phyloP scores from a whole-genome alignment of 2,888 invertebrate species.

The Sericinus montela region DNA sequence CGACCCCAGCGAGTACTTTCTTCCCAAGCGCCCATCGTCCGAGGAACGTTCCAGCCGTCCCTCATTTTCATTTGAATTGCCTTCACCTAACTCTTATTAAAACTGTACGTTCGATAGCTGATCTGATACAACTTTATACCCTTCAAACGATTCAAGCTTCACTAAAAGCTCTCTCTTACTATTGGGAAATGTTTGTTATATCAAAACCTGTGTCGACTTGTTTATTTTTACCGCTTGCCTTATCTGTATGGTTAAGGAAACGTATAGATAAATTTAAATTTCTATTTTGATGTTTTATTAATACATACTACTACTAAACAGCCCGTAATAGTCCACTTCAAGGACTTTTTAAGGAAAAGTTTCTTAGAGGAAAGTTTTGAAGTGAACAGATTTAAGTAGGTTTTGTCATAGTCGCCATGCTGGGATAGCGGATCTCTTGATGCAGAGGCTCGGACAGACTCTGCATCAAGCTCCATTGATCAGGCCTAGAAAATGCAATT shows the following conservation, averaged over 20 bases:
- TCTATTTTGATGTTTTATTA: too few relatives aligned
- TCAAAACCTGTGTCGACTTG: neutral
- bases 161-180: neutral
- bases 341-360: too few relatives aligned
- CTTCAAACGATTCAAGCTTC: neutral
- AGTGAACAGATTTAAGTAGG: neutral
- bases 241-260: too few relatives aligned
- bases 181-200: neutral
- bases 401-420: neutral
- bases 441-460: too few relatives aligned
- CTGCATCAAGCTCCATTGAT: too few relatives aligned
- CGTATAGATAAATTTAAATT: too few relatives aligned
- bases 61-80: conserved; percentile 10
- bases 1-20: conserved; percentile 5
- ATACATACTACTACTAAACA: too few relatives aligned
- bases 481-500: too few relatives aligned
- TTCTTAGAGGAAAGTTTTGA: too few relatives aligned
- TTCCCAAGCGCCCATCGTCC: conserved; percentile 8
- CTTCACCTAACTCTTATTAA: conserved; percentile 1
- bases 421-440: too few relatives aligned
- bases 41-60: neutral
- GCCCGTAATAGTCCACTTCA: too few relatives aligned
- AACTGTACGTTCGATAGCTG: neutral
- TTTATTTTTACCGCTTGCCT: neutral
- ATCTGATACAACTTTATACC: neutral